phyloP scores from a whole-genome alignment of 2,797 vertebrate species.

The Clarias platycephalus region DNA sequence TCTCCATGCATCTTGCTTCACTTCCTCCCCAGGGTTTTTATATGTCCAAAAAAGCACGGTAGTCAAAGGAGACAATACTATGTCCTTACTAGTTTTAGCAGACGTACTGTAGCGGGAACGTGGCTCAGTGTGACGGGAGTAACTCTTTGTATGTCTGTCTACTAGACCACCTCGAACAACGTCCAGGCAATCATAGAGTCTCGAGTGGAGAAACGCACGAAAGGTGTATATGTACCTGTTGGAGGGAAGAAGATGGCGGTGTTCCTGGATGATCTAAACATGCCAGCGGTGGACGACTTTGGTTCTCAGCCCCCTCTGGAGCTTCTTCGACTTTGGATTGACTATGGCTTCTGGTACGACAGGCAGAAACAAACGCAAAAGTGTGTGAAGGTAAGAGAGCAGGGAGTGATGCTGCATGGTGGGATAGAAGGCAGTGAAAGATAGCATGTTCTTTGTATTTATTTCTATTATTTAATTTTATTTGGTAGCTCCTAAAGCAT shows the following conservation, averaged over 20 bases:
- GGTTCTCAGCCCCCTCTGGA: slow-evolving; percentile 89
- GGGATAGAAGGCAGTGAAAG: neutral
- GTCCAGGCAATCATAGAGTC: slow-evolving; percentile 86
- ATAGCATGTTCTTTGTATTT: neutral
- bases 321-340: slow-evolving; percentile 85
- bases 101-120: no score
- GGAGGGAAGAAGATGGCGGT: slow-evolving; percentile 83
- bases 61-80: no score
- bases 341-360: slow-evolving; percentile 91
- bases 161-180: slow-evolving; percentile 82
- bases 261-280: slow-evolving; percentile 88
- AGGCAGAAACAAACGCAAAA: slow-evolving; percentile 78
- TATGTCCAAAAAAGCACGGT: no score
- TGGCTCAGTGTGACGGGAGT: no score
- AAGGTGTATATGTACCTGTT: slow-evolving; percentile 79
- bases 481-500: neutral
- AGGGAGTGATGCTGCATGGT: neutral
- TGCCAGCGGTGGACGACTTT: slow-evolving; percentile 83
- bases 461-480: neutral
- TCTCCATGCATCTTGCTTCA: no score
- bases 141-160: neutral
- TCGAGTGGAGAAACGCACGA: slow-evolving; percentile 84
- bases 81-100: no score
- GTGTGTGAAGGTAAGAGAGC: slow-evolving; percentile 79
- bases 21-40: no score